These are phyloP conservation scores for Sceloporus undulatus DNA, from an alignment of 2,113 vertebrate genomes.

Conservation along the genomic window DNA sequence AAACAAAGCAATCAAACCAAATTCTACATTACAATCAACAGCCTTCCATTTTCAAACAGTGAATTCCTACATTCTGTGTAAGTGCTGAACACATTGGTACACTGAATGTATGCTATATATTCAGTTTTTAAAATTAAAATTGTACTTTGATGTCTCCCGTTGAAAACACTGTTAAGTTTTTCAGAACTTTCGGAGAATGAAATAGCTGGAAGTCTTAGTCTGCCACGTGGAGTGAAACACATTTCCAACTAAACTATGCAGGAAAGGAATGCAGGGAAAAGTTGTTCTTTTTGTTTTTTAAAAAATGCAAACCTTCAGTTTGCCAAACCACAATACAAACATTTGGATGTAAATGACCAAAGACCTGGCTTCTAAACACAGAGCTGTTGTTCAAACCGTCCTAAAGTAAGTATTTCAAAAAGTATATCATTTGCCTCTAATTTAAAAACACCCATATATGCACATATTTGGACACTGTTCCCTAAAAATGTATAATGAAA, in stretches of 20 bases:
- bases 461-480: slow-evolving; percentile 12
- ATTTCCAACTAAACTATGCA: slow-evolving; percentile 44
- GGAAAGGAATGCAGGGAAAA: slow-evolving; percentile 62
- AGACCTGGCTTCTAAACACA: slow-evolving; percentile 59
- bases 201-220: slow-evolving; percentile 53
- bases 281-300: slow-evolving; percentile 31
- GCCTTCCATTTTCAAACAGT: slow-evolving; percentile 7
- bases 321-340: slow-evolving; percentile 72
- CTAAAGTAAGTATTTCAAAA: slow-evolving; percentile 61
- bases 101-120: slow-evolving; percentile 13
- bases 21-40: slow-evolving; percentile 51
- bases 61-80: slow-evolving; percentile 22
- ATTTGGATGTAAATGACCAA: slow-evolving; percentile 54
- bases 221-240: slow-evolving; percentile 69
- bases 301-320: slow-evolving; percentile 33
- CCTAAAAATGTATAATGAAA: slow-evolving; percentile 39
- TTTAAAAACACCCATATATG: slow-evolving; percentile 14
- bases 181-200: slow-evolving; percentile 30
- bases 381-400: slow-evolving; percentile 64
- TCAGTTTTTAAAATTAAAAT: slow-evolving; percentile 43
- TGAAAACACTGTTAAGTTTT: slow-evolving; percentile 18
- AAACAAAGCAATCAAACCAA: slow-evolving; percentile 73
- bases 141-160: slow-evolving; percentile 42
- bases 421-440: slow-evolving; percentile 43
- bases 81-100: slow-evolving; percentile 26